Base-by-base conservation (phyloP, 2,888 invertebrate genomes). In the Folsomia manolachei region DNA sequence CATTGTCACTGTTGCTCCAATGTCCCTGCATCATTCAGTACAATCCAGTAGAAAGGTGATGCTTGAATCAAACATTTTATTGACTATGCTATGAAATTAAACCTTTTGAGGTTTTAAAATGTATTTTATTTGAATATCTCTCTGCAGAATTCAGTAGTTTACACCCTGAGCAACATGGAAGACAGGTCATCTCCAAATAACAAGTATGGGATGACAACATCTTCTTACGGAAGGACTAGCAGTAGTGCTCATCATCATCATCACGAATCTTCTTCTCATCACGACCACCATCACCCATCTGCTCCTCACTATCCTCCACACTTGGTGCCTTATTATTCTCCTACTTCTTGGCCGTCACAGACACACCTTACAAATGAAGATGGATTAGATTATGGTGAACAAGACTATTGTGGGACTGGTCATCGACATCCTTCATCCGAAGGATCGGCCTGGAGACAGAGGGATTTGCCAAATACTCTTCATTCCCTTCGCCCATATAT, bases 1-100 rank as follows among this genome's bases (percentile, higher is more conserved):
- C 18, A 72, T 81, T 9, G 79, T 81, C 4, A 80, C 79, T 1
- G 81, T 81, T 0, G 79, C 79, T 27, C 81, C 81, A 1, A 80
- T 80, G 79, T 74, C 39, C 14, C 39, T 39, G 39, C 39, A 39
- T 9, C 39, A 39, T 39, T 14, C n/a, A n/a, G n/a, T n/a, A n/a
- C n/a, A n/a, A n/a, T n/a, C n/a, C n/a, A n/a, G n/a, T n/a, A n/a
- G n/a, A n/a, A n/a, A n/a, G n/a, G n/a, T n/a, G n/a, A n/a, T n/a
- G n/a, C n/a, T n/a, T n/a, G n/a, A n/a, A n/a, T n/a, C n/a, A n/a
- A 72, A 2, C 72, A 75, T 9, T 68, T 74, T 11, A 72, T 73
- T 23, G 73, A 70, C 23, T 23, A 70, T 18, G 72, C 74, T 63
- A 80, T 78, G 69, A 78, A 78, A 26, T n/a, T n/a, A n/a, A n/a